A percentile compares a stretch with the other conserved stretches of the same genome.
Conservation (phyloP, 2,113 vertebrate species). For the Accipiter virgatus region DNA sequence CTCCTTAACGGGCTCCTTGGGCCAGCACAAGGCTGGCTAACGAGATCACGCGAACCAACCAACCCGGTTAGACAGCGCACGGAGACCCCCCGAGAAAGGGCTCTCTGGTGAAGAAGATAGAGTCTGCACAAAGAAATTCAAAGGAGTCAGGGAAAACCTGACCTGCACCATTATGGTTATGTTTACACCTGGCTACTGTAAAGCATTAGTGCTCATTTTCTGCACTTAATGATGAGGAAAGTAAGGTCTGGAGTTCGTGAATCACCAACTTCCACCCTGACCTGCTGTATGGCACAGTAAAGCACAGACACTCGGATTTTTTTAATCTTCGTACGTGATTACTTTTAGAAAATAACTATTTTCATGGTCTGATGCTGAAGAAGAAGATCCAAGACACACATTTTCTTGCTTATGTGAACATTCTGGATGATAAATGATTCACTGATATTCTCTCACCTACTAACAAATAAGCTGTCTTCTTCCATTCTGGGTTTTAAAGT, state of each 20-base stretch:
- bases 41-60: rapidly evolving
- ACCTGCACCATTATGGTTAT: background rate
- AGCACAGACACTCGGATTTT: background rate
- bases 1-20: background rate
- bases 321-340: background rate
- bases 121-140: background rate
- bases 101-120: background rate
- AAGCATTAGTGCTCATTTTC: background rate
- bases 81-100: background rate
- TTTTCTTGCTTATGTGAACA: background rate
- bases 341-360: background rate
- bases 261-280: background rate
- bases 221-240: background rate
- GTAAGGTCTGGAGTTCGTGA: background rate
- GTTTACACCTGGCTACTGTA: background rate
- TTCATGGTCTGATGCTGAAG: background rate
- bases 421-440: background rate
- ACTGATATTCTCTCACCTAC: background rate
- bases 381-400: background rate
- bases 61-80: rapidly evolving
- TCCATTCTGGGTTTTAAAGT: background rate
- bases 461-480: background rate
- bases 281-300: background rate
- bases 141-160: background rate
- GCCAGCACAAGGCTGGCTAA: background rate